phyloP scores from a whole-genome alignment of 2,113 vertebrate species.

The Menura novaehollandiae region DNA sequence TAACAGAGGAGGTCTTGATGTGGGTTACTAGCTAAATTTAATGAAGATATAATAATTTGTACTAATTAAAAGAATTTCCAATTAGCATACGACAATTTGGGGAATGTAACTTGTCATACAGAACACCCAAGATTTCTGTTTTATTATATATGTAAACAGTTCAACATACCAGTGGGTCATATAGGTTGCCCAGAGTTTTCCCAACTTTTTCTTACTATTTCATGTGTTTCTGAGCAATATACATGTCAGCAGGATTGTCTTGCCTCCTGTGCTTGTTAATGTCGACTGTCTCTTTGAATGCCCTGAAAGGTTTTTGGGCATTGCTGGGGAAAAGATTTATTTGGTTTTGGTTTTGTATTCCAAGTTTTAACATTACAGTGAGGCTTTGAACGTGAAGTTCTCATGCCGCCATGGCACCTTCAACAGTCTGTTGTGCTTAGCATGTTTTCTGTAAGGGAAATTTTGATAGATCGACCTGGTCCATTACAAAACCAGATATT shows the following conservation, averaged over 20 bases:
- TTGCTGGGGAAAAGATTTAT: not conserved
- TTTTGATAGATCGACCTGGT: not conserved
- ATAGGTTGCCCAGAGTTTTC: not conserved
- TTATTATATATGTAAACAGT: not conserved
- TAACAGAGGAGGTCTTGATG: not conserved
- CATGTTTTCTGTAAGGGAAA: not conserved
- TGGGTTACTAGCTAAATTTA: not conserved
- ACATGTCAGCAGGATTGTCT: too few relatives aligned
- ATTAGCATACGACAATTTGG: not conserved
- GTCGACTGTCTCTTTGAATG: not conserved
- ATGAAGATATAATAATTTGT: not conserved
- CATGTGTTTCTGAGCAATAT: not conserved
- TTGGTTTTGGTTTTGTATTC: not conserved
- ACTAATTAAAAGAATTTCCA: not conserved
- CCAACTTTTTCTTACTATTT: not conserved
- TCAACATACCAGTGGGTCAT: not conserved
- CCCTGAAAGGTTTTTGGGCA: not conserved
- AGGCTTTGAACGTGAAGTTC: not conserved
- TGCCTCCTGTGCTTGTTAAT: not conserved
- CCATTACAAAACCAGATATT: not conserved
- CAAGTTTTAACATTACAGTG: not conserved
- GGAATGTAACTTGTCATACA: not conserved
- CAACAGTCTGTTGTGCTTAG: not conserved
- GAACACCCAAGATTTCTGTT: not conserved
- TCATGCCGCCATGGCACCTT: fast-evolving